Evolutionary conservation across 2,113 vertebrate species (phyloP).

Genomic region (Corythornis madagascariensis): DNA sequence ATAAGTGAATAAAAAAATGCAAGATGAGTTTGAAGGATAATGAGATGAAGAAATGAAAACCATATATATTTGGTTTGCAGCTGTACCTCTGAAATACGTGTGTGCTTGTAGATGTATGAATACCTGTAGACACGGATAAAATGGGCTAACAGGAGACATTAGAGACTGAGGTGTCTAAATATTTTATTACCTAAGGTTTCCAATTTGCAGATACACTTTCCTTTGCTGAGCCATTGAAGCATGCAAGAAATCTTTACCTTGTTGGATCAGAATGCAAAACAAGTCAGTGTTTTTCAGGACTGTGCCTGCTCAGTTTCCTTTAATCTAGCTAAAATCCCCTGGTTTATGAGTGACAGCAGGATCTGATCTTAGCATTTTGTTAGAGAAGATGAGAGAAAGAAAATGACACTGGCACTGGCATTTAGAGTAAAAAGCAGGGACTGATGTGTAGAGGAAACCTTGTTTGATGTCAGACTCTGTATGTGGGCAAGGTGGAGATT

Average conservation of each 20-base stretch:
- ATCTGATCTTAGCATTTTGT: neutral
- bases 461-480: neutral
- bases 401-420: accelerated
- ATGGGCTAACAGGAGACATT: neutral
- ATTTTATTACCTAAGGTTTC: neutral
- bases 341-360: neutral
- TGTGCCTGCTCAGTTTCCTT: neutral
- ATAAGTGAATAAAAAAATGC: neutral
- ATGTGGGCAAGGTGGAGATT: neutral
- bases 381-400: neutral
- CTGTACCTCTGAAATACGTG: neutral
- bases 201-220: neutral
- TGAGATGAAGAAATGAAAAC: neutral
- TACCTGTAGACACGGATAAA: neutral
- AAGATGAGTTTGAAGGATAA: neutral
- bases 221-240: neutral
- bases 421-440: neutral
- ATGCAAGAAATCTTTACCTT: neutral
- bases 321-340: neutral
- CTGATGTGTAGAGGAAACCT: neutral
- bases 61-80: neutral
- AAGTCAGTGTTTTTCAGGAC: neutral
- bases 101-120: neutral
- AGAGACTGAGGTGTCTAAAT: neutral
- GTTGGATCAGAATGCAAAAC: neutral